Evolutionary conservation across 2,888 invertebrate species (phyloP), one percentile per base, ranked within the genome.

Genomic region (Pollenia amentaria): DNA sequence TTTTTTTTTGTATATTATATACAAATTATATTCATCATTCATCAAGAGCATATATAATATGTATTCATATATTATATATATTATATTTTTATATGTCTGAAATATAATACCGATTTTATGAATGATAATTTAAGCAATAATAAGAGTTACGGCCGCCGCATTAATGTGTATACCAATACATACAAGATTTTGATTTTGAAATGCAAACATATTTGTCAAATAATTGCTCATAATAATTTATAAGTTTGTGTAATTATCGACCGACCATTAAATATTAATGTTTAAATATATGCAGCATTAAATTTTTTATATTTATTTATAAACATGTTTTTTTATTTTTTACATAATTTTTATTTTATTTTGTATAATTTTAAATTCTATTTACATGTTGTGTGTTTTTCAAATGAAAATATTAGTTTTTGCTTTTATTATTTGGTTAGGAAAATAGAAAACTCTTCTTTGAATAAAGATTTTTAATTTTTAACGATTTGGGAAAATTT

Each of bases 61-160:
- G 8, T 21, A 51, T n/a, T n/a, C n/a, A n/a, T 38, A 51, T 40
- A 18, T 51, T 42, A 12, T 48, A 10, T 62, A 53, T 40, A 42
- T 76, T 29, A 42, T 51, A 14, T 11, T 51, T 51, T 53, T 18
- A 21, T 21, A 12, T 65, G 62, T 60, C 12, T 10, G 38, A 60
- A 38, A 2, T 29, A 57, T 46, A 48, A 67, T 70, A 60, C 42
- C n/a, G 69, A 60, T 57, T 21, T 57, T 16, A 60, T 42, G 69
- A 53, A 70, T 79, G 51, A 42, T 38, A 62, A 62, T 62, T 53
- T 10, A 79, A 72, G 62, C 62, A 64, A 16, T 67, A 65, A 75
- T 62, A 53, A 44, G 21, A 60, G 16, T 51, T 79, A 62, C 21
- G 42, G 42, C 16, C 53, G 38, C 48, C 38, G 18, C 29, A 46